phyloP scores from a whole-genome alignment of 2,113 vertebrate genomes.

The Herpetotheres cachinnans region DNA sequence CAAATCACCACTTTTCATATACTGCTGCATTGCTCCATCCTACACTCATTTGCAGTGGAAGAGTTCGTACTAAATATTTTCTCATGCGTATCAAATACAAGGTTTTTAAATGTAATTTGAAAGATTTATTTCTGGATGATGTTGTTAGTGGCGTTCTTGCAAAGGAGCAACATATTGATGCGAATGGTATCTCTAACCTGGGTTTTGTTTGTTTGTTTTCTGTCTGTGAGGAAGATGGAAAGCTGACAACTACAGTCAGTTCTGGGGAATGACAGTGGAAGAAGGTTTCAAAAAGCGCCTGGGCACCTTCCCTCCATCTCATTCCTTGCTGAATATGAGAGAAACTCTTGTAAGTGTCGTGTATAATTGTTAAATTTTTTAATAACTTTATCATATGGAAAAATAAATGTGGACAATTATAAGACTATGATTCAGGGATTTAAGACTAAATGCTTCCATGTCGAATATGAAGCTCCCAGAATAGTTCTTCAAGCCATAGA shows the following conservation, averaged over 20 bases:
- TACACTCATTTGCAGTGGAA: neutral
- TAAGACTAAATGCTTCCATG: neutral
- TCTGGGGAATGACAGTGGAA: constrained; percentile 78
- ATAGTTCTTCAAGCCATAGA: neutral
- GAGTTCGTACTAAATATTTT: neutral
- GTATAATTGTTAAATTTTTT: neutral
- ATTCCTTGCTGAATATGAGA: constrained; percentile 70
- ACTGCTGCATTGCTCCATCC: neutral
- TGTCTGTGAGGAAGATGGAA: constrained; percentile 72
- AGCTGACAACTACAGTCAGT: constrained; percentile 76
- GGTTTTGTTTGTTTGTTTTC: neutral
- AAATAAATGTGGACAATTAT: neutral
- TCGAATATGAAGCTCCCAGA: neutral
- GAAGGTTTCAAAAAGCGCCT: constrained; percentile 73
- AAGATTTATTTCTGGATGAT: neutral
- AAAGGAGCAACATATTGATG: neutral
- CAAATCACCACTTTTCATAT: neutral
- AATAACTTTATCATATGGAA: neutral
- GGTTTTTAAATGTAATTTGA: neutral
- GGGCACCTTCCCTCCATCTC: constrained; percentile 72
- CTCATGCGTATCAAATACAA: neutral
- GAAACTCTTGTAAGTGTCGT: constrained; percentile 64
- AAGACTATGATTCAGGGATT: neutral
- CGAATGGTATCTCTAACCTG: neutral
- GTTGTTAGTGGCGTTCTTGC: neutral